Percentiles rank a stretch among this genome's conserved stretches.
These are phyloP conservation scores for Carcinoscorpius rotundicauda DNA, from an alignment of 1,140 invertebrate species.

Conservation along the genomic window DNA sequence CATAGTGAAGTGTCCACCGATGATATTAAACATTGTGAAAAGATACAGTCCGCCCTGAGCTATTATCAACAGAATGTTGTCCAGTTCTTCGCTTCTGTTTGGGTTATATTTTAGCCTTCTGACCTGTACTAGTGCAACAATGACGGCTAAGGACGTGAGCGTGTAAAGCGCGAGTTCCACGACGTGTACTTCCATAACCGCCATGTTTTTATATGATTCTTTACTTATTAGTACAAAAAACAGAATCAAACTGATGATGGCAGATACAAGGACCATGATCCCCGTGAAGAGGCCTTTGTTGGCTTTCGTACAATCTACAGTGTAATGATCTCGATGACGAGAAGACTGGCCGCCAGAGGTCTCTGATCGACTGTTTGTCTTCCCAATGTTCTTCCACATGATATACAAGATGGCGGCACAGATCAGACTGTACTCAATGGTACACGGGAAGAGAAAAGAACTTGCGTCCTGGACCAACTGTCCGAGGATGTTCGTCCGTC, in stretches of 20 bases:
- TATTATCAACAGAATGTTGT: constrained; percentile 83
- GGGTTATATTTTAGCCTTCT: constrained; percentile 48
- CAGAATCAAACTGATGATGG: constrained; percentile 85
- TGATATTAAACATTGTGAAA: constrained; percentile 84
- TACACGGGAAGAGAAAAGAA: constrained; percentile 86
- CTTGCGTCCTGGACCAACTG: constrained; percentile 77
- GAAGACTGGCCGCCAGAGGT: constrained; percentile 9
- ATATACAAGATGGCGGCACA: constrained; percentile 86
- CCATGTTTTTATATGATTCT: constrained; percentile 64
- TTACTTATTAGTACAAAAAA: constrained; percentile 87
- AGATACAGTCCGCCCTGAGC: constrained; percentile 88
- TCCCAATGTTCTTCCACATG: constrained; percentile 77
- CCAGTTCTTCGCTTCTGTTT: constrained; percentile 65
- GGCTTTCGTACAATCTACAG: constrained; percentile 83
- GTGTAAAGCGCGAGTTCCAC: constrained; percentile 79
- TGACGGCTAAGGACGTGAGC: constrained; percentile 58
- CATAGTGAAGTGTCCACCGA: constrained; percentile 75
- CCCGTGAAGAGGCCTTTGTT: constrained; percentile 84
- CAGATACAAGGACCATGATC: constrained; percentile 78
- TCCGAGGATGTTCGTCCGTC: constrained; percentile 79
- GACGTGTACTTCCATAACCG: constrained; percentile 80
- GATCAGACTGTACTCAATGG: constrained; percentile 90
- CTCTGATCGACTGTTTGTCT: constrained; percentile 8
- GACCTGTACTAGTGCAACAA: constrained; percentile 70
- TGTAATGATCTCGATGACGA: constrained; percentile 58